Base-by-base conservation (phyloP, 2,113 vertebrate species). In the Clarias batrachus region DNA sequence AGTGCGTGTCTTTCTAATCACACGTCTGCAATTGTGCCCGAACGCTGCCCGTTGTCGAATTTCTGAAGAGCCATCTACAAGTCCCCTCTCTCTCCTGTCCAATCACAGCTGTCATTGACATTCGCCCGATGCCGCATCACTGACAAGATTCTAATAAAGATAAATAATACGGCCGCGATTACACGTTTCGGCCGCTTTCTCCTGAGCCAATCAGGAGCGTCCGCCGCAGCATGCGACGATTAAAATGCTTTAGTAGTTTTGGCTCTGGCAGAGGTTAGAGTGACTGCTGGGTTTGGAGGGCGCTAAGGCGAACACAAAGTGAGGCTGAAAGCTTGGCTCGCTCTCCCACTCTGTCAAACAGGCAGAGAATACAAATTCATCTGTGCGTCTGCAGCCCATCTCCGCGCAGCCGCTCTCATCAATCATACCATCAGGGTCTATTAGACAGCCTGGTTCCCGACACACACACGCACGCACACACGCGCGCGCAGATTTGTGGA, bases 81-180 rank as follows among this genome's bases (percentile, higher is more conserved):
- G 66, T 85, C 86, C 79, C 59, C 63, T 86, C 77, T 73, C 85
- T 77, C 88, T 84, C 83, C 62, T 60, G 7, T 77, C 82, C 82
- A 81, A 85, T 80, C 79, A 74, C 88, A 87, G 92, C 90, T 93
- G 90, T 82, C 91, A 92, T 91, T 92, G 92, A 93, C 91, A 93
- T 92, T 93, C 92, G 81, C 83, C 93, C 92, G 88, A 90, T 86
- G 59, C 90, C 91, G 83, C 78, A 93, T 94, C 93, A 92, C 90
- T 94, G 94, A 95, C 94, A 94, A 91, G 93, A 94, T 93, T 89
- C 92, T 94, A 94, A 95, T 95, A 95, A 95, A 94, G 94, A 94
- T 94, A 93, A 94, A 95, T 95, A 95, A 94, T 93, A 94, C 90
- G 88, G 90, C 92, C 70, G 85, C 92, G 92, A 94, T 93, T 93